phyloP scores from a whole-genome alignment of 2,888 invertebrate species.

The Exephanes ischioxanthus region DNA sequence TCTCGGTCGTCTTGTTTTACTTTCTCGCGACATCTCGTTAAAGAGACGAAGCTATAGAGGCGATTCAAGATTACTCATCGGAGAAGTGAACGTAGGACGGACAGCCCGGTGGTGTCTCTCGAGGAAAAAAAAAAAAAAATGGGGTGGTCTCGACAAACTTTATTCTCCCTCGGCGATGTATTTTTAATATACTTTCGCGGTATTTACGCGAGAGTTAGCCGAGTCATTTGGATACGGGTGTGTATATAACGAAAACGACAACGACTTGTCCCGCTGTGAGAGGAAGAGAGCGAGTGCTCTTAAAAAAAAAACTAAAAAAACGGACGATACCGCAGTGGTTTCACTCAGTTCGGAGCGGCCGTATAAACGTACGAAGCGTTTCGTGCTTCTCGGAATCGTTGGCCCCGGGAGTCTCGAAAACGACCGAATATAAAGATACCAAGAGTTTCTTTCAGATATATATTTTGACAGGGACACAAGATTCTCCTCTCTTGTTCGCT shows the following conservation, averaged over 20 bases:
- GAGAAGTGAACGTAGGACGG: conserved; percentile 25
- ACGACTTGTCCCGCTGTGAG: conserved; percentile 60
- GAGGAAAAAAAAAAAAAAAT: background rate
- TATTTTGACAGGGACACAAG: background rate
- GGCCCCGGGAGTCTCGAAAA: background rate
- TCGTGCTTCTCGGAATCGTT: conserved; percentile 56
- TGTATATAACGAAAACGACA: conserved; percentile 52
- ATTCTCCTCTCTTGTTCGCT: background rate
- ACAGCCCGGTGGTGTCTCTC: background rate
- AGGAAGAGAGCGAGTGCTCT: conserved; percentile 38
- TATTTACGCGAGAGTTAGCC: conserved; percentile 62
- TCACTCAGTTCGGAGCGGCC: conserved; percentile 38
- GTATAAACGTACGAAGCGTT: conserved; percentile 25
- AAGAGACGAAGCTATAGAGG: conserved; percentile 61
- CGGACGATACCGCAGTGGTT: conserved; percentile 47
- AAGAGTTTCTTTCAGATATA: background rate
- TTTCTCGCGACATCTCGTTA: conserved; percentile 59
- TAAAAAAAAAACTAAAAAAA: conserved; percentile 40
- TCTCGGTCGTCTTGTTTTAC: conserved; percentile 55
- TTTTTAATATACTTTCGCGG: conserved; percentile 53
- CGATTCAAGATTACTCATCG: conserved; percentile 63
- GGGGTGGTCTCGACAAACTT: conserved; percentile 56
- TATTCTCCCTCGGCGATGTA: conserved; percentile 52
- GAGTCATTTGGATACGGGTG: conserved; percentile 58
- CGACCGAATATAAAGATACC: conserved; percentile 18